Base-by-base conservation (phyloP, 2,113 vertebrate species). In the Aphyosemion australe region DNA sequence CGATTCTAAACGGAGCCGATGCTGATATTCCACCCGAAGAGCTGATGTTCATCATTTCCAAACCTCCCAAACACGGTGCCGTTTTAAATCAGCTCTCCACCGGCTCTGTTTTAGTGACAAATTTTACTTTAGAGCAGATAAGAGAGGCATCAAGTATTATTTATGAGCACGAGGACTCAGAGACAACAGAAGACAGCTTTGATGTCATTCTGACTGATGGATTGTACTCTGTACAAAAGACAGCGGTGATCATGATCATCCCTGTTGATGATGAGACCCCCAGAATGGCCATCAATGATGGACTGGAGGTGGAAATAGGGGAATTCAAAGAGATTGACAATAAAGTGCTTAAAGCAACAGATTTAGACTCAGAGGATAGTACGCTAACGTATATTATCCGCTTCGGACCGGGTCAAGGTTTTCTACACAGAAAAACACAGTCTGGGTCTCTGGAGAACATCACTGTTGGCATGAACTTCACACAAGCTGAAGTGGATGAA, bases 151-250 rank as follows among this genome's bases (percentile, higher is more conserved):
- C 96, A 13, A 98, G 87, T 83, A 95, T 99, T 75, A 93, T 98
- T 79, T 99, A 99, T 0, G 94, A 98, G 52, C 97, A 99, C 0
- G 96, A 99, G 77, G 94, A 97, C 79, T 95, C 97, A 4, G 97
- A 99, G 87, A 97, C 95, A 3, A 95, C 87, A 71, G 92, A 93
- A 41, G 97, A 99, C 85, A 94, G 92, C 84, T 96, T 98, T 82
- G 90, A 94, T 41, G 88, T 99, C 50, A 90, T 91, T 43, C 87
- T 99, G 62, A 94, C 94, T 0, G 97, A 99, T 64, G 95, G 97
- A 12, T 95, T 93, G 71, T 91, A 95, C 76, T 91, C 78, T 0
- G 58, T 94, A 64, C 91, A 93, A 76, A 96, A 92, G 89, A 93
- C 39, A 0, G 90, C 95, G 4, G 46, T 86, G 26, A 88, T 99